Percentiles rank a stretch among this genome's conserved stretches.
These are phyloP conservation scores for Beroe forskalii DNA, from an alignment of 37 sponge, comb jelly and placozoan genomes.

Conservation along the genomic window DNA sequence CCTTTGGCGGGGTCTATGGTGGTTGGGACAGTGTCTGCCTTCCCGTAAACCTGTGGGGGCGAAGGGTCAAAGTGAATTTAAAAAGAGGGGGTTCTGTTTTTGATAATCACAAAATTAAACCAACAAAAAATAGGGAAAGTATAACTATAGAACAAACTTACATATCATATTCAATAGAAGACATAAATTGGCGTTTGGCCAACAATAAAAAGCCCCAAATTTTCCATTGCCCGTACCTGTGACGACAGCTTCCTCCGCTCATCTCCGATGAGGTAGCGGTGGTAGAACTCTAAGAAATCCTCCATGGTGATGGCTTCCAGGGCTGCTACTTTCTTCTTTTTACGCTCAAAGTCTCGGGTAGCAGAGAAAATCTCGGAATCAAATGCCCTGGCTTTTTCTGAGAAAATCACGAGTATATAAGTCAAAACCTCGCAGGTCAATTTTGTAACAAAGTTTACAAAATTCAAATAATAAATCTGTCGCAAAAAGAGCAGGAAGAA, in stretches of 20 bases:
- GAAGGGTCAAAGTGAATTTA: too few relatives aligned
- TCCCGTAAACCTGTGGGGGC: neutral
- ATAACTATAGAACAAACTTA: too few relatives aligned
- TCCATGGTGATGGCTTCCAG: neutral
- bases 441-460: neutral
- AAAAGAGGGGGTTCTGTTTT: too few relatives aligned
- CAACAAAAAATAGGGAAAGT: too few relatives aligned
- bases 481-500: neutral
- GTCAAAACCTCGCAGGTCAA: neutral
- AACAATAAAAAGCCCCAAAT: too few relatives aligned
- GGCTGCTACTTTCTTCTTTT: slow-evolving; percentile 4
- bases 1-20: neutral
- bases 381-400: neutral
- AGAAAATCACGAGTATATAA: too few relatives aligned
- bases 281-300: slow-evolving; percentile 6
- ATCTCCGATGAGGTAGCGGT: neutral
- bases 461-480: neutral
- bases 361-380: slow-evolving; percentile 5
- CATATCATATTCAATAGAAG: too few relatives aligned
- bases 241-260: neutral
- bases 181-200: too few relatives aligned
- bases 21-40: neutral
- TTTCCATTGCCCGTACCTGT: too few relatives aligned
- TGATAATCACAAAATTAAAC: too few relatives aligned
- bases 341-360: slow-evolving; percentile 20